Conservation (phyloP, 2,888 invertebrate species). For the Folsomia manolachei region DNA sequence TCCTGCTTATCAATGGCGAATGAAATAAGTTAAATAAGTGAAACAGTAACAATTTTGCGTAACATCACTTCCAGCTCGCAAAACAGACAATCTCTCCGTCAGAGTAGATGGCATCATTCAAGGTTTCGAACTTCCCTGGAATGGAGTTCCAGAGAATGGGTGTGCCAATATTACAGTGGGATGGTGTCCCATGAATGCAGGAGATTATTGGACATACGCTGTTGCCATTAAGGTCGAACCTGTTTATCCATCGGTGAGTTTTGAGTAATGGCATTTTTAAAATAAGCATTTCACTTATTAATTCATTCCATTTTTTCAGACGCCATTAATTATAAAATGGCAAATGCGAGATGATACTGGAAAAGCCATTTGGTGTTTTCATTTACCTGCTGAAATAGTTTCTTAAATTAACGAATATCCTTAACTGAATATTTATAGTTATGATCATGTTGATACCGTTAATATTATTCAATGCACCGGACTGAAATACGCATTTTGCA, state of each 20-base stretch:
- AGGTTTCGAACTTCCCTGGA: constrained; percentile 34
- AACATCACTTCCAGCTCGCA: background rate
- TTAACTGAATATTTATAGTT: background rate
- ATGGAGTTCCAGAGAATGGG: constrained; percentile 22
- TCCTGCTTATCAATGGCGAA: too few relatives aligned
- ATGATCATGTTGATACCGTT: too few relatives aligned
- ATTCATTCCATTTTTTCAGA: constrained; percentile 9
- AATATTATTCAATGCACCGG: too few relatives aligned
- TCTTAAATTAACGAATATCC: background rate
- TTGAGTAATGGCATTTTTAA: too few relatives aligned
- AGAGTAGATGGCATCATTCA: constrained; percentile 22
- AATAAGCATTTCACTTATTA: background rate
- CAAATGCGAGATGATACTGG: constrained; percentile 14
- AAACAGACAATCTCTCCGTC: constrained; percentile 9
- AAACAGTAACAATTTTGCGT: background rate
- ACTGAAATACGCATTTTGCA: too few relatives aligned
- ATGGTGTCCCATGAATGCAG: constrained; percentile 19
- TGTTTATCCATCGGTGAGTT: constrained; percentile 25
- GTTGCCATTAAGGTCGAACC: constrained; percentile 17
- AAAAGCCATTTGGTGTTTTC: constrained; percentile 15
- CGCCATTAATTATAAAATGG: constrained; percentile 22
- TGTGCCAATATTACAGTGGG: constrained; percentile 23
- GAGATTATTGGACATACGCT: constrained; percentile 10
- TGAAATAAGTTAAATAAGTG: too few relatives aligned
- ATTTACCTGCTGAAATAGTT: constrained; percentile 17